Percentiles rank a stretch among this genome's conserved stretches.
Conservation (phyloP, 2,113 vertebrate genomes). For the Channa maculata region DNA sequence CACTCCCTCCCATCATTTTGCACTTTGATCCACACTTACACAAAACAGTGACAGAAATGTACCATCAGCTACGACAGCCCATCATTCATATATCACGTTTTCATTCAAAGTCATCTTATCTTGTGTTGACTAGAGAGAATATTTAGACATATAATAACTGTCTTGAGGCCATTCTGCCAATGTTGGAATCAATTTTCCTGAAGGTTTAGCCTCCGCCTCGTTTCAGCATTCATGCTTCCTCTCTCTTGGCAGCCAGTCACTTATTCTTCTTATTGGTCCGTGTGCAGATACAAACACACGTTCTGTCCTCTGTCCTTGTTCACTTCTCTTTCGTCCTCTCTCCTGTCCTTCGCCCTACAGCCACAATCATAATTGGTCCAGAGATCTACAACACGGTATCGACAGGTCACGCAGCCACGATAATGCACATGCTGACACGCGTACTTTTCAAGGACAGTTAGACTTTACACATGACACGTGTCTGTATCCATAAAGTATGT, state of each 20-base stretch:
- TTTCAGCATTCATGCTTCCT: not conserved
- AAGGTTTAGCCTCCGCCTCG: constrained; percentile 8
- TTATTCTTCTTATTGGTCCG: constrained; percentile 25
- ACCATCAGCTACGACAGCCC: no score
- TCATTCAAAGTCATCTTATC: no score
- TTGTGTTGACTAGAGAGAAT: no score
- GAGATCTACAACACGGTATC: constrained; percentile 16
- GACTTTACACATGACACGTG: not conserved
- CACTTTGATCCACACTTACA: no score
- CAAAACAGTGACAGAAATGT: no score
- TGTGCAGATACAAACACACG: constrained; percentile 1
- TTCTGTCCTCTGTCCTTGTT: constrained; percentile 2
- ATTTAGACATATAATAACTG: not conserved
- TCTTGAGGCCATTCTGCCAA: not conserved
- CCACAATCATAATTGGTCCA: constrained; percentile 29
- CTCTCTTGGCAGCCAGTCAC: constrained; percentile 27
- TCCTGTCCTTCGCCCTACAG: not conserved
- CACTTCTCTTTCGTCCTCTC: constrained; percentile 35
- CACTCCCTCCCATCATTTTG: no score
- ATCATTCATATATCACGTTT: no score
- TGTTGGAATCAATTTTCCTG: not conserved
- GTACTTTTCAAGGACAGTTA: constrained; percentile 41
- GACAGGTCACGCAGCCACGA: constrained; percentile 36
- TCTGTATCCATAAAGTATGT: not conserved
- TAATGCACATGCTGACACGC: constrained; percentile 32